Base-by-base conservation (phyloP, 2,113 vertebrate species). In the Passer montanus region DNA sequence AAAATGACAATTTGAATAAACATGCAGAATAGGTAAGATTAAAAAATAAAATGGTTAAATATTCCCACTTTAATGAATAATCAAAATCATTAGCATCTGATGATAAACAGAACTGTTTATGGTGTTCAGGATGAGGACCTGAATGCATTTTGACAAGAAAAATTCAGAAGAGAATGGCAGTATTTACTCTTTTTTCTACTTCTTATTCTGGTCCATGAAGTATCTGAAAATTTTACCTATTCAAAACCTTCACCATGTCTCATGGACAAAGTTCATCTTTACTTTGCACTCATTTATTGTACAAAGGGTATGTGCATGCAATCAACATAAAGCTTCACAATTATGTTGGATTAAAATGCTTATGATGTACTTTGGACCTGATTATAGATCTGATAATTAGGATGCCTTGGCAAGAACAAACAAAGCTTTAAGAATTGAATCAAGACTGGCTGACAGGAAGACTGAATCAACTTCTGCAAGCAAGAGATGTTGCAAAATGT, bases 171-270 rank as follows among this genome's bases (percentile, higher is more conserved):
- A 72, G 23, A 72, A 75, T 79, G 9, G 3, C 3, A 72, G 21
- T 39, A 39, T 12, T 41, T 76, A 55, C 11, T 59, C 23, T 26
- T 33, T 66, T 78, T 68, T 68, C 12, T 59, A 11, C 13, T 9
- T 39, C 35, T 50, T 23, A 46, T 70, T 68, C 35, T 43, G 5
- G 6, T 67, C 26, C 23, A 15, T 31, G 31, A 78, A 39, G 7
- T 53, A 44, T 31, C 55, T 31, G 50, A 60, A n/a, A 82, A 47
- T 75, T 75, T 83, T 44, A 27, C 49, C 30, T 6, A 24, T 44
- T 75, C 1, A 1, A 30, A 39, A 43, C 1, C 0, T 75, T 47
- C 43, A 26, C 7, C 9, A 10, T 37, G n/a, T 52, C 15, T 52
- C 11, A 62, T 1, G 0, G 14, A 1, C 22, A 64, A 8, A 35